Percentiles rank a stretch among this genome's conserved stretches.
Conservation (phyloP, 2,888 invertebrate genomes). For the Frankliniella intonsa region DNA sequence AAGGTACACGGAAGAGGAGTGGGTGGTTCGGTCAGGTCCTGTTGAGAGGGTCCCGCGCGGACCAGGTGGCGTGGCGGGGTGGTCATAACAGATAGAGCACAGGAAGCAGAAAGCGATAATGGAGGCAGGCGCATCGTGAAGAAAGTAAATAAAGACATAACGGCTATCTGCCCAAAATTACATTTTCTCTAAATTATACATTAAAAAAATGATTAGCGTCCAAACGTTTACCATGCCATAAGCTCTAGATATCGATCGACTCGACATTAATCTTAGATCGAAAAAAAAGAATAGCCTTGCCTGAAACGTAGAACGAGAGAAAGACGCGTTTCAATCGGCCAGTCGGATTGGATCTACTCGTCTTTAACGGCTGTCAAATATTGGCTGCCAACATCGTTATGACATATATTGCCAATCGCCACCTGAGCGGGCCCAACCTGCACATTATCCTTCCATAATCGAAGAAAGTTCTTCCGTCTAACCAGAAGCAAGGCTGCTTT, state of each 20-base stretch:
- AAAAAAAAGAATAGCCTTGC: too few relatives aligned
- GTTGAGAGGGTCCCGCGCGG: too few relatives aligned
- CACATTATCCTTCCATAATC: constrained; percentile 14
- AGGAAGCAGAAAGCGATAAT: not conserved
- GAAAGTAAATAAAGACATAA: not conserved
- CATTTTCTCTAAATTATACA: too few relatives aligned
- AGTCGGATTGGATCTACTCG: not conserved
- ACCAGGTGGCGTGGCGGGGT: not conserved
- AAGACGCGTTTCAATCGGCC: too few relatives aligned
- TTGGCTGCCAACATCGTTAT: not conserved
- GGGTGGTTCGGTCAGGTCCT: not conserved
- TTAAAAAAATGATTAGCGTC: too few relatives aligned
- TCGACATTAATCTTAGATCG: too few relatives aligned
- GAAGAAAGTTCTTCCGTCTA: constrained; percentile 15
- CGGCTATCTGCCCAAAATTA: too few relatives aligned
- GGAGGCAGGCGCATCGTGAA: not conserved
- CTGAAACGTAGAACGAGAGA: too few relatives aligned
- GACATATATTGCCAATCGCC: constrained; percentile 1
- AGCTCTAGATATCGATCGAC: too few relatives aligned
- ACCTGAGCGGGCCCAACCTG: not conserved
- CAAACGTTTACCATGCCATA: too few relatives aligned
- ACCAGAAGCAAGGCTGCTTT: not conserved
- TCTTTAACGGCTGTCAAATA: not conserved
- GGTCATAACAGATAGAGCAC: not conserved
- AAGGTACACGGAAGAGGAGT: constrained; percentile 20